Evolutionary conservation across 2,797 vertebrate species (phyloP), one percentile per base, ranked within the genome.

Genomic region (Cephalopachus bancanus): DNA sequence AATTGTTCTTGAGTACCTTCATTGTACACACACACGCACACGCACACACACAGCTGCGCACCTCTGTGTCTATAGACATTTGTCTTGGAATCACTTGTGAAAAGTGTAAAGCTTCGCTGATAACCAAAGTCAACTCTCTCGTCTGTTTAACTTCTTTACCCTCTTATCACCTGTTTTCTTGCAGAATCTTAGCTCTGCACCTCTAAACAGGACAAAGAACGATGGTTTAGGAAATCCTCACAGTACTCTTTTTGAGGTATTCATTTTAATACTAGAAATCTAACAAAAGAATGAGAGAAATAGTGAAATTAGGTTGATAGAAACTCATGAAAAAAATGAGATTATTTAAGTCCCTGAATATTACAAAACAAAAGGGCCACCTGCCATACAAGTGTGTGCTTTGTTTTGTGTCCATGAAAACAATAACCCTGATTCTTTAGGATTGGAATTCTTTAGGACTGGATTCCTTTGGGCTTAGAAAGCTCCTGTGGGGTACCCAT

Each of bases 381-480:
- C 11, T 83, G 67, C 57, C 30, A 3, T 8, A 1, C 20, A 33
- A 14, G 1, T 72, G 9, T 64, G 10, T 60, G 44, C 26, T 67
- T 14, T 37, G 57, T 71, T 87, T 62, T 88, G 60, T 95, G 80
- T 83, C 22, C 11, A 1, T 95, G 80, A 49, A 76, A 60, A 59
- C 33, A 49, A 10, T 53, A 60, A 53, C n/a, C 26, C 1, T 59
- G 72, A 74, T 78, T 93, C 59, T 53, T 90, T 62, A 30, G 22
- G 53, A 33, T 24, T 53, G 9, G 72, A 79, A 92, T 59, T 53
- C 49, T 67, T 92, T 65, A 67, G 10, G 9, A 64, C 16, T 81
- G 64, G 65, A 64, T 93, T 96, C 33, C 83, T 91, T 75, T 53
- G 24, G 83, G 20, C 22, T 37, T 87, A 57, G 60, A 89, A 67